Evolutionary conservation across 2,888 invertebrate genomes (phyloP).

Genomic region (Epistrophe eligans): DNA sequence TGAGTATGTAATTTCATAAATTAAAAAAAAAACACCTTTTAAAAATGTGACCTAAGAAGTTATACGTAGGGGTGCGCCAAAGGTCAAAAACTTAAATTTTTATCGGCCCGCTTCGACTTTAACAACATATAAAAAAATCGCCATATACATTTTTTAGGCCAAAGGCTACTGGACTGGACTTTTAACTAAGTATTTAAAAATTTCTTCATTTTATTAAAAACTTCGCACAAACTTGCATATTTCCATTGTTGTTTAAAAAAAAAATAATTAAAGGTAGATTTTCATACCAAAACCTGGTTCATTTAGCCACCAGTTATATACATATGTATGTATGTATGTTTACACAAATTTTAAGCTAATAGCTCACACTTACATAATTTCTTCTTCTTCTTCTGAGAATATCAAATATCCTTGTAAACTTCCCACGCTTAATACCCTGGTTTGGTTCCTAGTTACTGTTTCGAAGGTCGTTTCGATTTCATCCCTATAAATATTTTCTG

Average conservation of each 20-base stretch:
- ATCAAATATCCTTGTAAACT: slow-evolving; percentile 11
- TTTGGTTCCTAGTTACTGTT: slow-evolving; percentile 34
- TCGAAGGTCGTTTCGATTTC: slow-evolving; percentile 26
- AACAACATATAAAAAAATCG: neutral
- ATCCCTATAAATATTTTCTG: neutral
- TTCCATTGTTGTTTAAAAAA: neutral
- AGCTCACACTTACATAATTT: slow-evolving; percentile 27
- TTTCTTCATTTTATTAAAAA: neutral
- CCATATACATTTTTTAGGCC: neutral
- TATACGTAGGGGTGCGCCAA: no score
- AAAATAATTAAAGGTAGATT: slow-evolving; percentile 1
- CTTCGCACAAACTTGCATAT: neutral
- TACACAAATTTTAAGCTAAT: slow-evolving; percentile 44
- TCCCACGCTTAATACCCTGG: slow-evolving; percentile 6
- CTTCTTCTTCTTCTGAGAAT: slow-evolving; percentile 12
- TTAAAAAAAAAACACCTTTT: no score
- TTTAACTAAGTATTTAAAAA: neutral
- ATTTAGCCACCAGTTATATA: slow-evolving; percentile 3
- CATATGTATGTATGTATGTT: no score
- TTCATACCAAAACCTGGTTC: neutral
- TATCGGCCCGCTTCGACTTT: neutral
- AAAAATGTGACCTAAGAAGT: no score
- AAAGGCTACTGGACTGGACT: neutral
- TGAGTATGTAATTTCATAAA: no score
- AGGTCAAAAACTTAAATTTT: neutral